These are phyloP conservation scores for Pteria penguin DNA, from an alignment of 2,888 invertebrate genomes.

Conservation along the genomic window DNA sequence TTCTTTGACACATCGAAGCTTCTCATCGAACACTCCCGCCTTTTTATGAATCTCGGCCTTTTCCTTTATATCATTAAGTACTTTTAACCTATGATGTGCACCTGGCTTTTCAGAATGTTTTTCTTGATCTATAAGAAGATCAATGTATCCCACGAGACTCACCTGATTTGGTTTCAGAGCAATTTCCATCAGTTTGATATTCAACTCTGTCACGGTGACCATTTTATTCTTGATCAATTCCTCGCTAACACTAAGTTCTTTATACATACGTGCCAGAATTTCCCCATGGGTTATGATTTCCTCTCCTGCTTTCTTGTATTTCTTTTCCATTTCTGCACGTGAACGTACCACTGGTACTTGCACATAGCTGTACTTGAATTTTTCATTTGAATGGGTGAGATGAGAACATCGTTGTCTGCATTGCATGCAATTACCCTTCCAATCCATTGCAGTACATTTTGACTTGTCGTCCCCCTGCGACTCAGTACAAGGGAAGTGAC, in stretches of 20 bases:
- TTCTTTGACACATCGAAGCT: too few relatives aligned
- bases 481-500: constrained; percentile 40
- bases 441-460: constrained; percentile 41
- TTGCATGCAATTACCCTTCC: constrained; percentile 35
- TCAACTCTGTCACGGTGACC: constrained; percentile 31
- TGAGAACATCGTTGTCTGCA: constrained; percentile 39
- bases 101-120: constrained; percentile 31
- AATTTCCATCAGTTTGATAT: constrained; percentile 35
- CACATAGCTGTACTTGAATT: constrained; percentile 31
- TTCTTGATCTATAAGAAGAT: constrained; percentile 44
- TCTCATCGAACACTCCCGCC: too few relatives aligned
- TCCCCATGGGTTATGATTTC: constrained; percentile 27
- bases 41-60: too few relatives aligned
- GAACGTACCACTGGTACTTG: constrained; percentile 30
- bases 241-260: constrained; percentile 28
- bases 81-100: not conserved
- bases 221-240: constrained; percentile 20
- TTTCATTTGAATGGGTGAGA: constrained; percentile 37
- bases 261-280: constrained; percentile 32
- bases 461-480: constrained; percentile 40
- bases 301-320: constrained; percentile 31
- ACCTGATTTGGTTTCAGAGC: constrained; percentile 45
- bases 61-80: not conserved
- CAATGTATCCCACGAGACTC: constrained; percentile 39
- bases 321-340: constrained; percentile 32